Conservation (phyloP, 2,113 vertebrate species). For the Ibidorhyncha struthersii region DNA sequence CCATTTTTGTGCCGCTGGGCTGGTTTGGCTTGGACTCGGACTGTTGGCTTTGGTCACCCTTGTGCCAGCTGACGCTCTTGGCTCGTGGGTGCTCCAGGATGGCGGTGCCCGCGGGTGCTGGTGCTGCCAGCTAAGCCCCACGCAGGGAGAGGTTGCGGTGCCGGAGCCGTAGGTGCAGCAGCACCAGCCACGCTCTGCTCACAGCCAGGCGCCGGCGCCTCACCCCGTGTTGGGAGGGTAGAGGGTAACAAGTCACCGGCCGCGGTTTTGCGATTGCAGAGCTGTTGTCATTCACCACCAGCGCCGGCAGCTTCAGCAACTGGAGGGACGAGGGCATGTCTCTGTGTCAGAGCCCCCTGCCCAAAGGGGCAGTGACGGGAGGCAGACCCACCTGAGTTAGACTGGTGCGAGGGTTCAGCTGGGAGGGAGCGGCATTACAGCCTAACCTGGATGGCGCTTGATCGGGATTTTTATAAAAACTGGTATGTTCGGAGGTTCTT, state of each 20-base stretch:
- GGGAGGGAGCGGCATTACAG: neutral
- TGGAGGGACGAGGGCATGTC: neutral
- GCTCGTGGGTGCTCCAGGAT: neutral
- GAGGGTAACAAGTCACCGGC: neutral
- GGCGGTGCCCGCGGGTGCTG: neutral
- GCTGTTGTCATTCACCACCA: neutral
- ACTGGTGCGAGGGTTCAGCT: rapidly evolving
- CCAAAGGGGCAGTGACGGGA: rapidly evolving
- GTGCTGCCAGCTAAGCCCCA: neutral
- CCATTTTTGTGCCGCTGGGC: neutral
- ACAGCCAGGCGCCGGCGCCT: neutral
- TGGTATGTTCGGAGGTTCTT: neutral
- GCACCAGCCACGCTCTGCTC: neutral
- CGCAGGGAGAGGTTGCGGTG: neutral
- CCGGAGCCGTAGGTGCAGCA: neutral
- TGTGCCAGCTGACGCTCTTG: neutral
- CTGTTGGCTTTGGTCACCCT: neutral
- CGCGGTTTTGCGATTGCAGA: neutral
- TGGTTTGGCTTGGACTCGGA: neutral
- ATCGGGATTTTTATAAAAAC: neutral
- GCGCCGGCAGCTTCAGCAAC: neutral
- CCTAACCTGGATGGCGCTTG: neutral
- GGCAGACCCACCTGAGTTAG: too few species aligned
- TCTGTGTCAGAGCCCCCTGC: neutral
- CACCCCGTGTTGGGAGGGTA: neutral